Evolutionary conservation across 2,888 invertebrate genomes (phyloP).

Genomic region (Pelosia muscerda): DNA sequence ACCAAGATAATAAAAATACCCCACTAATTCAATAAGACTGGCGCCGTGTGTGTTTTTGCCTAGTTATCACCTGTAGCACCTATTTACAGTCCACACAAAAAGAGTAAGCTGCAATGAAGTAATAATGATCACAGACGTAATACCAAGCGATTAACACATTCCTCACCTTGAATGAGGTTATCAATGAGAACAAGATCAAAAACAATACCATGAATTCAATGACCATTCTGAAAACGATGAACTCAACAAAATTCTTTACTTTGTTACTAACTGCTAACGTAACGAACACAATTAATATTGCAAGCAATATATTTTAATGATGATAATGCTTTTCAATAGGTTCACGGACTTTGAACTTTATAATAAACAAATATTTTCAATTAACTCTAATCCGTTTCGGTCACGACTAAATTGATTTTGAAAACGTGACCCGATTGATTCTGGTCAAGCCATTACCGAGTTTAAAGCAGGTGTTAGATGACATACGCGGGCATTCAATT

Average conservation of each 20-base stretch:
- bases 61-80: conserved; percentile 55
- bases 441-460: conserved; percentile 33
- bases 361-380: conserved; percentile 21
- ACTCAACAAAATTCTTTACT: conserved; percentile 1
- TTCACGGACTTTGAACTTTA: conserved; percentile 14
- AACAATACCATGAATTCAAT: conserved; percentile 41
- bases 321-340: conserved; percentile 10
- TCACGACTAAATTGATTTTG: conserved; percentile 18
- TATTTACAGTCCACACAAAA: conserved; percentile 29
- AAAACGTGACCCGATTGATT: conserved; percentile 37
- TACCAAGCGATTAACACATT: conserved; percentile 68
- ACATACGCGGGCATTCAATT: conserved; percentile 55
- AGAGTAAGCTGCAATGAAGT: conserved; percentile 63
- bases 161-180: conserved; percentile 74
- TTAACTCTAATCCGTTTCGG: conserved; percentile 16
- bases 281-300: conserved; percentile 21
- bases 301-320: conserved; percentile 15
- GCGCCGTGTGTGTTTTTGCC: conserved; percentile 56
- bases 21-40: conserved; percentile 42
- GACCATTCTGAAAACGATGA: conserved; percentile 7
- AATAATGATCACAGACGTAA: conserved; percentile 67
- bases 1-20: conserved; percentile 25
- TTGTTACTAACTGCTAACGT: not conserved
- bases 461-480: conserved; percentile 36
- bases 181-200: conserved; percentile 62